A percentile compares a stretch with the other conserved stretches of the same genome.
Evolutionary conservation across 2,797 vertebrate species (phyloP).

Genomic region (Pampus argenteus): DNA sequence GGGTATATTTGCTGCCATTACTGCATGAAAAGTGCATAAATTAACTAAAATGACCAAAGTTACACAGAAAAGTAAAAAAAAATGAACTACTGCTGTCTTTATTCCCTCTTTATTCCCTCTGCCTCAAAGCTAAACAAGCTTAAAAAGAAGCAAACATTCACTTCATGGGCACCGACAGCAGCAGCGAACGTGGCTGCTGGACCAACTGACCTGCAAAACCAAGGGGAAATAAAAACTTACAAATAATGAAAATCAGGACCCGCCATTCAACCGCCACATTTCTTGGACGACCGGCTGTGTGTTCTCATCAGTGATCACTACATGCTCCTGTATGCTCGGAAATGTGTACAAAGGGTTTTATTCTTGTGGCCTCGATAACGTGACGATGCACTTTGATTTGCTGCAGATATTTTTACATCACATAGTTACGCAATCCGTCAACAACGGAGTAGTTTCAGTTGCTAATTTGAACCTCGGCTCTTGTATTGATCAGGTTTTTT

Average conservation of each 20-base stretch:
- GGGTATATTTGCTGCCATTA: background rate
- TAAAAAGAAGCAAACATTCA: conserved; percentile 5
- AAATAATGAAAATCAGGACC: background rate
- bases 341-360: background rate
- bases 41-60: background rate
- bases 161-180: background rate
- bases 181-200: conserved; percentile 1
- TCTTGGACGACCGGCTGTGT: background rate
- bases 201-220: background rate
- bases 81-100: background rate
- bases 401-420: background rate
- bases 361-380: background rate
- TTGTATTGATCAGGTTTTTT: background rate
- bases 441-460: background rate
- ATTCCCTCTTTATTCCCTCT: background rate
- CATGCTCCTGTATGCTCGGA: background rate
- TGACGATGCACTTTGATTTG: background rate
- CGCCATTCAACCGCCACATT: background rate
- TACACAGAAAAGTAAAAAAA: too few relatives aligned
- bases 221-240: background rate
- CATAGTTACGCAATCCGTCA: background rate
- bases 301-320: background rate
- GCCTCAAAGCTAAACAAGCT: background rate
- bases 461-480: background rate
- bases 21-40: background rate